Evolutionary conservation across 2,888 invertebrate genomes (phyloP).

Genomic region (Chrysomela aeneicollis): DNA sequence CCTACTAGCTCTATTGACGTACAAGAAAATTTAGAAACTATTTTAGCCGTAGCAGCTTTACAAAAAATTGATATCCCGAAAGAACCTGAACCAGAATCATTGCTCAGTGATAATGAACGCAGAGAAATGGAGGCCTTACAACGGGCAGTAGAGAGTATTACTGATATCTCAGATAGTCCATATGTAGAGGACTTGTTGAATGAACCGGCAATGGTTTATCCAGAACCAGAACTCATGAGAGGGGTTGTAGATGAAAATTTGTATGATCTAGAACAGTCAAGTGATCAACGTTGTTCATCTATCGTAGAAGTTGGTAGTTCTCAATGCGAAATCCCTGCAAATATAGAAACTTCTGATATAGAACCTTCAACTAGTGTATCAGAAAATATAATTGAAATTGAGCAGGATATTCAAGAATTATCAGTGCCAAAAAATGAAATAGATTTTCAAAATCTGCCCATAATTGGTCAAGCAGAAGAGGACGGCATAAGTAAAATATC

Average conservation of each 20-base stretch:
- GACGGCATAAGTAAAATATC: not conserved
- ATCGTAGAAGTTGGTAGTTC: not conserved
- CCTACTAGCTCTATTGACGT: conserved; percentile 24
- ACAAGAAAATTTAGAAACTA: conserved; percentile 44
- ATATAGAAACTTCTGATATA: not conserved
- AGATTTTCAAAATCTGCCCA: not conserved
- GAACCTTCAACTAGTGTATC: not conserved
- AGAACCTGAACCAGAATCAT: conserved; percentile 25
- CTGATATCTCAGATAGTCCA: conserved; percentile 30
- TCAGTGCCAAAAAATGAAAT: not conserved
- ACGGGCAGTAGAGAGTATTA: conserved; percentile 47
- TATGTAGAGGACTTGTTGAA: conserved; percentile 23
- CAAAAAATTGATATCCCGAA: conserved; percentile 38
- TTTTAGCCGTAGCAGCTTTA: conserved; percentile 44
- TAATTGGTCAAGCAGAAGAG: no score
- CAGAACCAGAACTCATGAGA: not conserved
- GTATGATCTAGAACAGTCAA: not conserved
- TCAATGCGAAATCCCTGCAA: not conserved
- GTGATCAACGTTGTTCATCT: not conserved
- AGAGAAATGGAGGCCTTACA: conserved; percentile 47
- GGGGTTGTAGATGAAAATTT: not conserved
- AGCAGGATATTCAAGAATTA: not conserved
- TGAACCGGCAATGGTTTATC: not conserved
- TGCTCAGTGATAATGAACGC: conserved; percentile 42
- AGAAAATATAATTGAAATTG: not conserved